A percentile compares a stretch with the other conserved stretches of the same genome.
Conservation (phyloP, 2,888 invertebrate genomes). For the Tenthredo distinguenda region DNA sequence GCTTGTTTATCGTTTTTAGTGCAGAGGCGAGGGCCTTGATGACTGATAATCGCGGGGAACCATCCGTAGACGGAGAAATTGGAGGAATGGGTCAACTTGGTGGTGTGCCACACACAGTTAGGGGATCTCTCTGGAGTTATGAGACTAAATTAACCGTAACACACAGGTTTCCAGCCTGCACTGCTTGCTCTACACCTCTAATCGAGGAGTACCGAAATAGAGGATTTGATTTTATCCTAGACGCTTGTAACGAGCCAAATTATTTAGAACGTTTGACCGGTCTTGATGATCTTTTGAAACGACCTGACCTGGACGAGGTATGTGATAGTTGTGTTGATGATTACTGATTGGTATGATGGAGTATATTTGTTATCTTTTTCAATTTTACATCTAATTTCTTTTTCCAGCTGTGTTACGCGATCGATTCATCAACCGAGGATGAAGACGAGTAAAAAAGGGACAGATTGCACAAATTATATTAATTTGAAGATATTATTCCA, state of each 20-base stretch:
- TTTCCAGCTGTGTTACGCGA: conserved; percentile 73
- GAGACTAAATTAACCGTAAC: conserved; percentile 92
- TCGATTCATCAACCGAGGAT: conserved; percentile 70
- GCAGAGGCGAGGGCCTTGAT: conserved; percentile 71
- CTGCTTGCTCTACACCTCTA: conserved; percentile 89
- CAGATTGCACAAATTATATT: neutral
- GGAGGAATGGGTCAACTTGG: conserved; percentile 86
- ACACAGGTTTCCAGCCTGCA: conserved; percentile 92
- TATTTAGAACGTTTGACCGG: conserved; percentile 84
- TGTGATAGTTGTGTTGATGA: neutral
- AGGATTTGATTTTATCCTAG: conserved; percentile 80
- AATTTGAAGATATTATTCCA: neutral
- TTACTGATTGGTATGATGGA: neutral
- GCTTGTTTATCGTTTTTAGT: conserved; percentile 59
- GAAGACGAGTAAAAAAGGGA: conserved; percentile 57
- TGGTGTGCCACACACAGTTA: conserved; percentile 93
- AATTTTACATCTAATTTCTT: conserved; percentile 15
- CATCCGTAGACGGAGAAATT: conserved; percentile 77
- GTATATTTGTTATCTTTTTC: conserved; percentile 4
- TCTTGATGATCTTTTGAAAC: conserved; percentile 76
- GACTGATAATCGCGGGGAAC: conserved; percentile 79
- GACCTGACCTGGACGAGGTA: conserved; percentile 75
- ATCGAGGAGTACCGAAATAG: conserved; percentile 73
- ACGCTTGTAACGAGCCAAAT: conserved; percentile 82
- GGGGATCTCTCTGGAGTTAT: conserved; percentile 93